Evolutionary conservation across 2,113 vertebrate species (phyloP), one percentile per base, ranked within the genome.

Genomic region (Dromiciops gliroides): DNA sequence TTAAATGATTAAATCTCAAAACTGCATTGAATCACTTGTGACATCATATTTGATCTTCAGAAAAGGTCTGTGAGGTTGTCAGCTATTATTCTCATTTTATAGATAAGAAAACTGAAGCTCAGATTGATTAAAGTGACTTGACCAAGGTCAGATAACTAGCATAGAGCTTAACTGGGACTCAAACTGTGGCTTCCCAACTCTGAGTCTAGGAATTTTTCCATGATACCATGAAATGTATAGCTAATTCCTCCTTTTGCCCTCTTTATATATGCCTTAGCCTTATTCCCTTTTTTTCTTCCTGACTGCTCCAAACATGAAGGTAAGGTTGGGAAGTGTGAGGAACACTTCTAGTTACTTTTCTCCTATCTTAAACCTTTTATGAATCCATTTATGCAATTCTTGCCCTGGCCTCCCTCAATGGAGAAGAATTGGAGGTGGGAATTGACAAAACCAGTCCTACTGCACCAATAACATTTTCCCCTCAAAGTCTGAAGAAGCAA

Each of bases 351-450:
- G 31, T 49, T 60, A 47, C 22, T 19, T 52, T 91, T 91, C 8
- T 3, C 3, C 10, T 24, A 28, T 37, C 16, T 22, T 23, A 5
- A 44, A 6, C 89, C 37, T 89, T 94, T n/a, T 49, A 52, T 52
- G 47, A 25, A 28, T 26, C 90, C 50, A 91, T 94, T 89, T 28
- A 28, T 93, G 3, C 60, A 67, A n/a, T 91, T n/a, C 22, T 28
- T 47, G 4, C 28, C 24, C 1, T 53, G 2, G 44, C 10, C 44
- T 48, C 49, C 16, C 11, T 53, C 9, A 44, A 92, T 88, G 89
- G 94, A 60, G 28, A 90, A 94, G 37, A 89, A 49, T 90, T 88
- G 92, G 28, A 90, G 75, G 89, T 60, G 37, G 25, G 47, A 51
- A 53, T 48, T 19, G 89, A 50, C 89, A 51, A 95, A 31, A 3